phyloP scores from a whole-genome alignment of 2,888 invertebrate species.

The Caenorhabditis zanzibari region DNA sequence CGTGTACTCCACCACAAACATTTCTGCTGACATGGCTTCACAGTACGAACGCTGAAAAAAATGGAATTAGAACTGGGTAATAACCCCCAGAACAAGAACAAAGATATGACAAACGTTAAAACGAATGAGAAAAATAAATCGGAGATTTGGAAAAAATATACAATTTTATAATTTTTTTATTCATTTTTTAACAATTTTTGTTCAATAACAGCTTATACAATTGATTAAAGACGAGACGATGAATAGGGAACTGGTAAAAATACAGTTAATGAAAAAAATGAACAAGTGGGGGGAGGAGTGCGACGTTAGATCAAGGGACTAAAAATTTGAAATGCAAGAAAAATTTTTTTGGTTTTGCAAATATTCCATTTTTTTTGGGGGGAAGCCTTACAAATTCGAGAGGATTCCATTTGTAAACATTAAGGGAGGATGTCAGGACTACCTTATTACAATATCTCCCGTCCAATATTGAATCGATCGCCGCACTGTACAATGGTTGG shows the following conservation, averaged over 20 bases:
- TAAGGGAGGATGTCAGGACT: neutral
- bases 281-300: constrained; percentile 14
- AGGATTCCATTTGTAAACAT: neutral
- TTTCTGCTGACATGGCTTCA: constrained; percentile 53
- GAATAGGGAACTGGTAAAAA: constrained; percentile 1
- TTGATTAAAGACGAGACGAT: constrained; percentile 23
- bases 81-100: constrained; percentile 13
- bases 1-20: constrained; percentile 60
- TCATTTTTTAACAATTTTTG: constrained; percentile 43
- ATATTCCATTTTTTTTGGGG: constrained; percentile 15
- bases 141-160: neutral
- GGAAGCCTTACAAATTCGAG: constrained; percentile 1
- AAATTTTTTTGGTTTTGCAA: constrained; percentile 18
- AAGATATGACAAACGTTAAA: constrained; percentile 36
- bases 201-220: constrained; percentile 48
- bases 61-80: constrained; percentile 15
- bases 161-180: constrained; percentile 44
- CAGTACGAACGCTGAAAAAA: constrained; percentile 40
- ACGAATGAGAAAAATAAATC: constrained; percentile 1
- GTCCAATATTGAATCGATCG: constrained; percentile 27
- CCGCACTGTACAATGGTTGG: constrained; percentile 47
- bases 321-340: constrained; percentile 16
- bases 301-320: constrained; percentile 5
- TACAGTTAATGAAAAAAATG: constrained; percentile 35
- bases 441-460: constrained; percentile 9